Evolutionary conservation across 2,888 invertebrate species (phyloP).

Genomic region (Leptopilina drosophilae): DNA sequence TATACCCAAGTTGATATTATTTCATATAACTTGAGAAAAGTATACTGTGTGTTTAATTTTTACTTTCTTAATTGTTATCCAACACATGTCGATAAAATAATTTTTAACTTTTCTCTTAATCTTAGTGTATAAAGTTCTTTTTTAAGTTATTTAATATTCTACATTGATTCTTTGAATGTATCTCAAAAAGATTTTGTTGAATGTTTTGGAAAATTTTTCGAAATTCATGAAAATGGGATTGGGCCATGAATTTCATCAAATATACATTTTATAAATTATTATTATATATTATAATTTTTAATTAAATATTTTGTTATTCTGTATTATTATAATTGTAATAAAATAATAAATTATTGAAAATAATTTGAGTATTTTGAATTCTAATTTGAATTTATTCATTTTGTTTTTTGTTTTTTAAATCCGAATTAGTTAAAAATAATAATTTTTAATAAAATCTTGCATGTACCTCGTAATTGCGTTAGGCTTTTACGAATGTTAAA

Average conservation of each 20-base stretch:
- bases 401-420: too few species aligned
- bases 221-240: conserved; percentile 26
- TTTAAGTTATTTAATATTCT: neutral
- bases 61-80: neutral
- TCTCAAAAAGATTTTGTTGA: neutral
- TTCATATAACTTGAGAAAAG: neutral
- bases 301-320: neutral
- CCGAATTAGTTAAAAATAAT: too few species aligned
- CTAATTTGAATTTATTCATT: too few species aligned
- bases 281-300: neutral
- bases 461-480: too few species aligned
- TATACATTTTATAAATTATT: neutral
- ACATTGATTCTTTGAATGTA: too few species aligned
- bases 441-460: too few species aligned
- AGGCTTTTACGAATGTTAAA: too few species aligned
- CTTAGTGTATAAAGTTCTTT: neutral
- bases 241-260: conserved; percentile 8
- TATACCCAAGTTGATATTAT: neutral
- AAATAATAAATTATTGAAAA: neutral
- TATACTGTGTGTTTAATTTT: neutral
- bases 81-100: neutral
- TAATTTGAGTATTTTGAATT: too few species aligned
- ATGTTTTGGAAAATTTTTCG: neutral
- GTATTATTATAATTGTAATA: too few species aligned
- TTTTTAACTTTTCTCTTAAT: neutral